phyloP scores from a whole-genome alignment of 1,140 invertebrate species.

The Drosophila hydei region DNA sequence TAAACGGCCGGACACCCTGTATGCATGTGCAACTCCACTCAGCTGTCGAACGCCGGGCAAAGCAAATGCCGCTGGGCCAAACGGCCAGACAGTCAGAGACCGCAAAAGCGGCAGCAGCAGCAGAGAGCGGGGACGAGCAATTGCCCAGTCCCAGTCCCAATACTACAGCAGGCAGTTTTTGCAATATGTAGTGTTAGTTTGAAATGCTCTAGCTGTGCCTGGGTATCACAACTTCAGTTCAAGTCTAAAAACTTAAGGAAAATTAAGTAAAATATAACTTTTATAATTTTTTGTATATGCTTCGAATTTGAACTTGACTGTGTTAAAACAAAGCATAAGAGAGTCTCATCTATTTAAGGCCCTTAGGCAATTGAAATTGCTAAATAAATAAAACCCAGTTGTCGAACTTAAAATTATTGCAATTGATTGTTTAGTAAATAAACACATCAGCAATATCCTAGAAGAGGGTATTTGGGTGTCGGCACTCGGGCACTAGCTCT shows the following conservation, averaged over 20 bases:
- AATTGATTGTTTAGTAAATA: conserved; percentile 5
- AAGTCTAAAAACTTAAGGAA: neutral
- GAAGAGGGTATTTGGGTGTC: conserved; percentile 27
- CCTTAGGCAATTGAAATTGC: too few species aligned
- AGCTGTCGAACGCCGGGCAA: conserved; percentile 57
- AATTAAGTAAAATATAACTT: neutral
- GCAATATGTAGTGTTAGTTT: conserved; percentile 21
- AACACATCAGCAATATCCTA: neutral
- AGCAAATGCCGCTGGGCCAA: conserved; percentile 67
- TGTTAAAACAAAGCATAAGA: too few species aligned
- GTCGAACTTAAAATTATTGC: neutral
- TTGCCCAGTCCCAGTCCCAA: conserved; percentile 4
- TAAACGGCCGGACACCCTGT: conserved; percentile 58
- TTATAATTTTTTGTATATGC: too few species aligned
- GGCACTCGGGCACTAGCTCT: neutral
- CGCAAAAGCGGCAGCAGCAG: neutral
- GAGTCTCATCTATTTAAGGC: too few species aligned
- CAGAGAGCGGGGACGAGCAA: conserved; percentile 4
- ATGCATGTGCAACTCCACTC: conserved; percentile 51
- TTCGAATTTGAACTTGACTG: too few species aligned
- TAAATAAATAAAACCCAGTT: neutral
- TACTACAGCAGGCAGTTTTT: conserved; percentile 7
- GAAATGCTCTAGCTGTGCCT: conserved; percentile 2
- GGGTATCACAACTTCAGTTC: neutral
- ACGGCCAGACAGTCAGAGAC: conserved; percentile 51